phyloP scores from a whole-genome alignment of 2,113 vertebrate species.

The Phrynosoma platyrhinos region DNA sequence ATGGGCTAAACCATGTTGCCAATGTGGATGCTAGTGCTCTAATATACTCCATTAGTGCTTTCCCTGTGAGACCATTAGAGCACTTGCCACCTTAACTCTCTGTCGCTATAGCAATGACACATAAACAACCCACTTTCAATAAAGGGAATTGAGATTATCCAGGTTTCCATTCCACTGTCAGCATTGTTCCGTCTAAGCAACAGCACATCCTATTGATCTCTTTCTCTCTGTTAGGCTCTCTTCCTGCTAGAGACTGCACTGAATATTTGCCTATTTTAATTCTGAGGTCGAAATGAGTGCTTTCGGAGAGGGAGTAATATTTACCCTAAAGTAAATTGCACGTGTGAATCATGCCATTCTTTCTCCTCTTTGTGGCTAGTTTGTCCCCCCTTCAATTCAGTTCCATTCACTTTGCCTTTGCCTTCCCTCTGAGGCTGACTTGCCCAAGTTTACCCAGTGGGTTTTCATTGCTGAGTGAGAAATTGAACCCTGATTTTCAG shows the following conservation, averaged over 20 bases:
- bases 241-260: no score
- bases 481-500: no score
- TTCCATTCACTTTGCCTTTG: no score
- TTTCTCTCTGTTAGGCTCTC: background rate
- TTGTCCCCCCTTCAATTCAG: no score
- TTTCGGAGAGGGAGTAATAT: background rate
- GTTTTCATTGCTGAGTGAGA: no score
- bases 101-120: background rate
- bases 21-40: background rate
- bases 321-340: background rate
- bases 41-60: constrained; percentile 23
- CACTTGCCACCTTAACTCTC: background rate
- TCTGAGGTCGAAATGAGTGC: background rate
- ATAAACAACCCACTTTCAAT: background rate
- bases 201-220: background rate
- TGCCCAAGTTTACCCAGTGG: no score
- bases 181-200: background rate
- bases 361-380: no score
- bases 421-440: no score
- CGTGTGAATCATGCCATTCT: background rate
- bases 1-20: background rate
- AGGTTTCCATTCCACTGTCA: background rate
- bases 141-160: fast-evolving
- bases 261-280: background rate
- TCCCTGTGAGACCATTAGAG: background rate